Evolutionary conservation across 2,113 vertebrate species (phyloP).

Genomic region (Osmerus eperlanus): DNA sequence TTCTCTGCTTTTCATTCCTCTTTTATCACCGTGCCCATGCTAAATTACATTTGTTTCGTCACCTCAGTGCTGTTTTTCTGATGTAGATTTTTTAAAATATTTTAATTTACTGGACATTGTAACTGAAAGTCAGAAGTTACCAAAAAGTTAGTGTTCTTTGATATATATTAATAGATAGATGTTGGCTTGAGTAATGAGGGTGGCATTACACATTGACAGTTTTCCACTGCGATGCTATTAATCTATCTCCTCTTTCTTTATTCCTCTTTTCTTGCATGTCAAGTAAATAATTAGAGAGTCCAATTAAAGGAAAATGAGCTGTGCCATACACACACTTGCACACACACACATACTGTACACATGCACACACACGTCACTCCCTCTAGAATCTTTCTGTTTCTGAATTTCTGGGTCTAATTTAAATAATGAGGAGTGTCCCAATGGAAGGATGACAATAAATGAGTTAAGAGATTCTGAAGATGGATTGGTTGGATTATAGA

Average conservation of each 20-base stretch:
- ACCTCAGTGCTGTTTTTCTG: too few relatives aligned
- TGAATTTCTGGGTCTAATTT: constrained; percentile 8
- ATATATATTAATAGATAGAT: too few relatives aligned
- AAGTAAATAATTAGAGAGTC: constrained; percentile 38
- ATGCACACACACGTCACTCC: constrained; percentile 7
- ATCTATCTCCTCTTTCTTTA: background rate
- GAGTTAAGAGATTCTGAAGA: background rate
- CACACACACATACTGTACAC: constrained; percentile 1
- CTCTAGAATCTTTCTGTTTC: constrained; percentile 1
- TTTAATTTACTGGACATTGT: too few relatives aligned
- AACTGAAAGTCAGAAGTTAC: too few relatives aligned
- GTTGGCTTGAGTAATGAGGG: too few relatives aligned
- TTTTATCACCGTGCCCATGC: too few relatives aligned
- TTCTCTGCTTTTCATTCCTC: too few relatives aligned
- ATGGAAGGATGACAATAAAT: background rate
- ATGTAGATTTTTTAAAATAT: too few relatives aligned
- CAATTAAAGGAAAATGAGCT: constrained; percentile 23
- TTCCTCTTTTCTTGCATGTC: constrained; percentile 18
- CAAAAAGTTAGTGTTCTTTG: background rate
- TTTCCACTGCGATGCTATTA: background rate
- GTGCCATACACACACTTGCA: background rate
- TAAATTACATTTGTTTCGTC: too few relatives aligned
- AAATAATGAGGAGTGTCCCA: background rate
- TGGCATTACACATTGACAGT: background rate
- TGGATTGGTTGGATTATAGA: background rate